These are phyloP conservation scores for Uria aalge DNA, from an alignment of 2,113 vertebrate genomes.

Conservation along the genomic window DNA sequence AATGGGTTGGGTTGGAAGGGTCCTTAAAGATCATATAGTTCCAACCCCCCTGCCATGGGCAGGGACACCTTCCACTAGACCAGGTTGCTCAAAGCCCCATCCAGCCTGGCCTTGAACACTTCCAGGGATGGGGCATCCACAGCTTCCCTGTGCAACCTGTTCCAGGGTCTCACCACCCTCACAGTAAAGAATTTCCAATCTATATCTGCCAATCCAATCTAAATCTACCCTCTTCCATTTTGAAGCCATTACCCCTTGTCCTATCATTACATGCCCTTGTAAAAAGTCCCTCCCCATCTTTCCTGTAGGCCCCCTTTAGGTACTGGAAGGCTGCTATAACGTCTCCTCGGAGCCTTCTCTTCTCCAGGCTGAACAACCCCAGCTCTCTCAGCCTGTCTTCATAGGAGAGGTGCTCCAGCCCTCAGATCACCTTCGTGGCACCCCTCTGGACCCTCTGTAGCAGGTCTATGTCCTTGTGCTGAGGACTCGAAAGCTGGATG, in stretches of 20 bases:
- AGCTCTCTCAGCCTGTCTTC: not conserved
- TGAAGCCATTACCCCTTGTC: not conserved
- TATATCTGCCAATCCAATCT: too few relatives aligned
- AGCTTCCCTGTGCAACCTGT: not conserved
- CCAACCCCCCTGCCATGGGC: not conserved
- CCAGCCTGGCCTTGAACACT: not conserved
- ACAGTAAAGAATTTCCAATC: not conserved
- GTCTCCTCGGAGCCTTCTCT: not conserved
- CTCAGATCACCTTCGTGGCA: not conserved
- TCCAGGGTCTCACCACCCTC: not conserved
- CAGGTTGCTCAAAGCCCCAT: not conserved
- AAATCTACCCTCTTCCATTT: not conserved
- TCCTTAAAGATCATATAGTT: not conserved
- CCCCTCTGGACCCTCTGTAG: not conserved
- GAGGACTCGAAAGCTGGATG: not conserved
- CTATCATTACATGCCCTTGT: not conserved
- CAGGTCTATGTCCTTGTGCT: not conserved
- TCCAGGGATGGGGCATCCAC: not conserved
- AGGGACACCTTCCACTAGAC: not conserved
- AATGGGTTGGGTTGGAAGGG: not conserved
- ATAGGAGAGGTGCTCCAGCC: not conserved
- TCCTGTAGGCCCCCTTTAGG: not conserved
- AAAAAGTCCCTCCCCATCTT: not conserved
- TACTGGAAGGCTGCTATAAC: not conserved
- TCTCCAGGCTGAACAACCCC: not conserved